A percentile compares a stretch with the other conserved stretches of the same genome.
Evolutionary conservation across 2,113 vertebrate species (phyloP).

Genomic region (Hyperopisus bebe): DNA sequence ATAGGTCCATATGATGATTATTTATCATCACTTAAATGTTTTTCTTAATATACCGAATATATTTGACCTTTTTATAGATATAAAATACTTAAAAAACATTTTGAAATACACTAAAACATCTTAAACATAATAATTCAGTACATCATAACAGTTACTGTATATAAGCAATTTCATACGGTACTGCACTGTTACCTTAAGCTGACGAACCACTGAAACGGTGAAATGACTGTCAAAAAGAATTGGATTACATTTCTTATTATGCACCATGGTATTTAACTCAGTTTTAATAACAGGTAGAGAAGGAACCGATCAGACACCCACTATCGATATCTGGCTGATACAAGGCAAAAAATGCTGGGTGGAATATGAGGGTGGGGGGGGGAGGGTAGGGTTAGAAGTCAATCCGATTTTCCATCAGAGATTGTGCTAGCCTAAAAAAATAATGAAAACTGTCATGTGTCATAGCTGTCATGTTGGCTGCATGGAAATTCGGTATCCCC

Average conservation of each 20-base stretch:
- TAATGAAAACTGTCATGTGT: background rate
- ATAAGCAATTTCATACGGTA: background rate
- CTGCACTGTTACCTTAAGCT: too few species aligned
- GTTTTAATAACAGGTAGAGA: background rate
- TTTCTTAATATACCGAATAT: background rate
- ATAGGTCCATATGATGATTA: background rate
- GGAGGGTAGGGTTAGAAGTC: background rate
- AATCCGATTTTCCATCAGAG: background rate
- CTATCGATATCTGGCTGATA: background rate
- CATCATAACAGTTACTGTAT: background rate
- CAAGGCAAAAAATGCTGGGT: background rate
- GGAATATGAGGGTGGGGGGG: background rate
- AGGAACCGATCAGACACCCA: background rate
- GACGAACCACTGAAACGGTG: background rate
- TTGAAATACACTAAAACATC: background rate
- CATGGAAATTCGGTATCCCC: background rate
- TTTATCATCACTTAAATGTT: background rate
- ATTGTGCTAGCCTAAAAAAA: background rate
- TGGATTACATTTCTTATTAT: background rate
- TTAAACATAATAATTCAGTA: background rate
- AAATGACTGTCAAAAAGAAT: background rate
- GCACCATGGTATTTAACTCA: background rate
- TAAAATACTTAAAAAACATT: background rate
- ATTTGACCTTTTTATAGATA: background rate
- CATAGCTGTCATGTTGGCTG: background rate